Base-by-base conservation (phyloP, 2,797 vertebrate species). In the Todus mexicanus region DNA sequence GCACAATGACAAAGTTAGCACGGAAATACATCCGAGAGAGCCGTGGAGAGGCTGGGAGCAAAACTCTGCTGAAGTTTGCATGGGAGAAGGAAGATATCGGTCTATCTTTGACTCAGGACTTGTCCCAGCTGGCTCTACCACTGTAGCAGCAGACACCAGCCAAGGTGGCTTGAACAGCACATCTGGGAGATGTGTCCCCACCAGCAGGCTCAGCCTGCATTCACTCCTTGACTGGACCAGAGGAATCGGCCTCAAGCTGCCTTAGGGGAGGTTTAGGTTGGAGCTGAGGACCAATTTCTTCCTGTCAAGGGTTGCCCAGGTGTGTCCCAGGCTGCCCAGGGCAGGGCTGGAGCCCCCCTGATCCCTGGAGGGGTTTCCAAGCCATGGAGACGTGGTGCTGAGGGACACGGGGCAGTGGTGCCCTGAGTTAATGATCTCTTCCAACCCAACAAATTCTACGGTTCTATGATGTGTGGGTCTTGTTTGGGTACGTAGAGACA, bases 121-220 rank as follows among this genome's bases (percentile, higher is more conserved):
- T 4, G 1, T 11, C 53, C 68, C 9, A 23, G 13, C 11, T 4
- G 11, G 16, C 37, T 42, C 40, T 53, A 4, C 48, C 18, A 2
- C 0, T 6, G 23, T 5, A 26, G 40, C 42, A n/a, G 69, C 20
- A 5, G 51, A 5, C 4, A 14, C 40, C 23, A 3, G 7, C 0
- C 22, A 37, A n/a, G 45, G 29, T n/a, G 42, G 66, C 54, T 54
- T 31, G 9, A 11, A 11, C 0, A 17, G 26, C 29, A 3, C 0
- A 8, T 11, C 35, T 8, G 57, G 61, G 70, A 42, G 19, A 25
- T 18, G 51, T 8, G 51, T 7, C 31, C 38, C 1, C 4, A 27
- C n/a, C 56, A 4, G 38, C 3, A 2, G 35, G 54, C 45, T 51
- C 54, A 15, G 68, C 56, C 38, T 2, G 27, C 7, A 3, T 37